A percentile compares a stretch with the other conserved stretches of the same genome.
Conservation (phyloP, 2,113 vertebrate species). For the Gasterosteus aculeatus region DNA sequence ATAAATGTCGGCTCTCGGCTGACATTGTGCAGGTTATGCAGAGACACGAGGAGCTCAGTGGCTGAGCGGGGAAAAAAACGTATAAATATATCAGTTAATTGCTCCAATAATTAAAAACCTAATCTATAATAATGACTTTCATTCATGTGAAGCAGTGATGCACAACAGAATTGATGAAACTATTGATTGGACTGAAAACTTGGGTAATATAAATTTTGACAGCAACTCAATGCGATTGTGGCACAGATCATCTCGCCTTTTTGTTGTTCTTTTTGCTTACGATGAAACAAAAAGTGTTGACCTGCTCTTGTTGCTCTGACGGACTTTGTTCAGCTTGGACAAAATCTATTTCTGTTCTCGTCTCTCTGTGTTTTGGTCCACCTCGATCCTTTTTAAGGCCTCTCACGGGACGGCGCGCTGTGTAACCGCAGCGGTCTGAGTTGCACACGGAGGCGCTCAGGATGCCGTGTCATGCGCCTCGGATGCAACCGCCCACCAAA, state of each 20-base stretch:
- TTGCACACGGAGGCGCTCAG: slow-evolving; percentile 24
- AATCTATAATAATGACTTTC: background rate
- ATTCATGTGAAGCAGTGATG: background rate
- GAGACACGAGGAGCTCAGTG: background rate
- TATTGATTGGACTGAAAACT: background rate
- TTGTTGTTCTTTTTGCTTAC: slow-evolving; percentile 20
- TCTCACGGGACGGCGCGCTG: background rate
- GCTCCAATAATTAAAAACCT: background rate
- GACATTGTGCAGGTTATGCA: background rate
- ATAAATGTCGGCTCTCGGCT: background rate
- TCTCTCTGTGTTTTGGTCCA: slow-evolving; percentile 5
- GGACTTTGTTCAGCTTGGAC: background rate
- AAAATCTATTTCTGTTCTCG: background rate
- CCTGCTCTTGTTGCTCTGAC: slow-evolving; percentile 17
- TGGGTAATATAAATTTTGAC: background rate
- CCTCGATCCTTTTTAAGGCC: slow-evolving; percentile 40
- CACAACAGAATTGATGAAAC: background rate
- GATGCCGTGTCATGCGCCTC: slow-evolving; percentile 24
- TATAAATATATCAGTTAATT: background rate
- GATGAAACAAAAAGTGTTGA: slow-evolving; percentile 24
- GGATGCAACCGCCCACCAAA: slow-evolving; percentile 41
- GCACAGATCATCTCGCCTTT: background rate
- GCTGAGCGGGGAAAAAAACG: background rate
- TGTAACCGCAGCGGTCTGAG: background rate
- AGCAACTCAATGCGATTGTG: background rate